Evolutionary conservation across 2,797 vertebrate species (phyloP).

Genomic region (Aeoliscus strigatus): DNA sequence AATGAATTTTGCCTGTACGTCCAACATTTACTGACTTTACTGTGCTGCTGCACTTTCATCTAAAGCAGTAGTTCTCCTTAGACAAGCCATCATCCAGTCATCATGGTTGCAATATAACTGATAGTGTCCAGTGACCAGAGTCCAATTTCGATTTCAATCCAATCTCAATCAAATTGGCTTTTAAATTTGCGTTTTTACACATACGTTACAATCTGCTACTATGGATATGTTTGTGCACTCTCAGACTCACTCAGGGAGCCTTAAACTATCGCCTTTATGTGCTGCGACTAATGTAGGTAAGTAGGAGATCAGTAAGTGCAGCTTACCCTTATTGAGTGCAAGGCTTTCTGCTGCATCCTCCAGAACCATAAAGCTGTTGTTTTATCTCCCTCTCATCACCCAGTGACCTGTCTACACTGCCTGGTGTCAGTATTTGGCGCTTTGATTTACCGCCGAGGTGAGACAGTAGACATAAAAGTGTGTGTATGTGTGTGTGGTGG

Average conservation of each 20-base stretch:
- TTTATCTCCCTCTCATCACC: conserved; percentile 40
- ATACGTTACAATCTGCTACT: too few relatives aligned
- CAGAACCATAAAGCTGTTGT: conserved; percentile 47
- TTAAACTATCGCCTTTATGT: conserved; percentile 60
- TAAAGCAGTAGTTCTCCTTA: too few relatives aligned
- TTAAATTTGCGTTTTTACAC: too few relatives aligned
- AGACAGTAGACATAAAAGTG: conserved; percentile 11
- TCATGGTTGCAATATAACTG: too few relatives aligned
- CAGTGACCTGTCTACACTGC: conserved; percentile 43
- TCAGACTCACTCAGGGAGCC: conserved; percentile 27
- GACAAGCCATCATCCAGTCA: too few relatives aligned
- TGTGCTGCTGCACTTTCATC: too few relatives aligned
- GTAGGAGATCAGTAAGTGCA: conserved; percentile 61
- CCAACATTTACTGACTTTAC: too few relatives aligned
- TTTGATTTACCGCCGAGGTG: conserved; percentile 50
- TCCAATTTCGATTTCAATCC: too few relatives aligned
- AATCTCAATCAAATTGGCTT: too few relatives aligned
- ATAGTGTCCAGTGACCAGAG: too few relatives aligned
- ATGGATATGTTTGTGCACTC: conserved; percentile 10
- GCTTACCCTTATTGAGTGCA: conserved; percentile 57
- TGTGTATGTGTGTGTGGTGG: background rate
- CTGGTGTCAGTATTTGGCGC: conserved; percentile 64
- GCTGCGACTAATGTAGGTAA: conserved; percentile 58
- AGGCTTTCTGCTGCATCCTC: conserved; percentile 43
- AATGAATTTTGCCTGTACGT: too few relatives aligned